A percentile compares a stretch with the other conserved stretches of the same genome.
Evolutionary conservation across 2,797 vertebrate genomes (phyloP).

Genomic region (Hippopotamyrus pictus): DNA sequence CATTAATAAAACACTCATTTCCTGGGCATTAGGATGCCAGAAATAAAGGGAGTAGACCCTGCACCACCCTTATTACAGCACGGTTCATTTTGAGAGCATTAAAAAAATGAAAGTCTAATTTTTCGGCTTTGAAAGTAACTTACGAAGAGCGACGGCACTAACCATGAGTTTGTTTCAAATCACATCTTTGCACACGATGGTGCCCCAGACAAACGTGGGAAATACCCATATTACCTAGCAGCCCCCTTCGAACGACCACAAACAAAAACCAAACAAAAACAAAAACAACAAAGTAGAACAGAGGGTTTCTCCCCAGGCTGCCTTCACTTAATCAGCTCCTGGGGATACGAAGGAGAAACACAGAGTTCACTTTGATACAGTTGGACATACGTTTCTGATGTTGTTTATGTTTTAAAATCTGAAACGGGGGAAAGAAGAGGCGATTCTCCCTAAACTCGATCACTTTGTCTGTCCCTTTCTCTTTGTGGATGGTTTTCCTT

Average conservation of each 20-base stretch:
- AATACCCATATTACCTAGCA: not conserved
- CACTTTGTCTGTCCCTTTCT: not conserved
- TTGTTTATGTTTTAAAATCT: not conserved
- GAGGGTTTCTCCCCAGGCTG: not conserved
- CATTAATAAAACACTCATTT: slow-evolving; percentile 8
- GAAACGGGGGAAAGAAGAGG: not conserved
- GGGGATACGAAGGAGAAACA: not conserved
- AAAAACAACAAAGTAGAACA: not conserved
- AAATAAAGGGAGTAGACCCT: slow-evolving; percentile 18
- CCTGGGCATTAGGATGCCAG: not conserved
- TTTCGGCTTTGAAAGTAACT: slow-evolving; percentile 27
- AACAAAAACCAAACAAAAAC: not conserved
- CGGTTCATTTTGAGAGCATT: slow-evolving; percentile 21
- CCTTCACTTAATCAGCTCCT: not conserved
- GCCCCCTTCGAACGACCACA: not conserved
- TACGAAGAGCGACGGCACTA: slow-evolving; percentile 8
- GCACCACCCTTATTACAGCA: slow-evolving; percentile 5
- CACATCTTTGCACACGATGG: slow-evolving; percentile 39
- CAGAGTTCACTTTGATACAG: not conserved
- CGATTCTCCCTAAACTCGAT: not conserved
- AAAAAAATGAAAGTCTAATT: slow-evolving; percentile 16
- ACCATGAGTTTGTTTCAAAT: slow-evolving; percentile 39
- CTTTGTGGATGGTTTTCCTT: not conserved
- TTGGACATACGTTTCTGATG: not conserved
- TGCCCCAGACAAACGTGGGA: not conserved